Evolutionary conservation across 2,113 vertebrate genomes (phyloP).

Genomic region (Neotragus moschatus): DNA sequence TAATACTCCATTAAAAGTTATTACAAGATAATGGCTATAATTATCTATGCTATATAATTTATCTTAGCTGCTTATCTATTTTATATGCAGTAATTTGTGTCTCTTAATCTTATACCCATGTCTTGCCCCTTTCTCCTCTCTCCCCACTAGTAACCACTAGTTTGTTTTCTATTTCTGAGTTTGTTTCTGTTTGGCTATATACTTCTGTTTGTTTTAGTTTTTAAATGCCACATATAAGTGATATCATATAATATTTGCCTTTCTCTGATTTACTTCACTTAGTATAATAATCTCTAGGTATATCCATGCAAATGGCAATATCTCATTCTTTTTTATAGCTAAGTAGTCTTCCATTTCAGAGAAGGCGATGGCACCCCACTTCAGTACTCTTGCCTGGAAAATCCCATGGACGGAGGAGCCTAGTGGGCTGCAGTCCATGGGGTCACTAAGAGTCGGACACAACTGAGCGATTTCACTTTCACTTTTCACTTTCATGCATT

Average conservation of each 20-base stretch:
- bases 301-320: neutral
- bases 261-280: neutral
- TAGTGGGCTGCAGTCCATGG: neutral
- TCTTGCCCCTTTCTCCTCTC: neutral
- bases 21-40: neutral
- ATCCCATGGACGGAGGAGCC: neutral
- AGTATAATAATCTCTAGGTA: neutral
- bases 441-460: fast-evolving
- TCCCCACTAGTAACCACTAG: neutral
- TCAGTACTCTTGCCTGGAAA: neutral
- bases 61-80: neutral
- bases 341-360: neutral
- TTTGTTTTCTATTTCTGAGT: neutral
- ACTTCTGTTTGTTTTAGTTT: neutral
- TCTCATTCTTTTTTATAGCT: neutral
- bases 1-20: neutral
- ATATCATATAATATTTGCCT: neutral
- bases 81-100: neutral
- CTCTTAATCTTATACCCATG: neutral
- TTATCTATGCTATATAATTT: neutral
- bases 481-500: neutral
- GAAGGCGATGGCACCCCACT: neutral
- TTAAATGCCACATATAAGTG: neutral
- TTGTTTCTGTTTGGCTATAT: neutral
- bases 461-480: neutral